Evolutionary conservation across 2,113 vertebrate genomes (phyloP).

Genomic region (Lathamus discolor): DNA sequence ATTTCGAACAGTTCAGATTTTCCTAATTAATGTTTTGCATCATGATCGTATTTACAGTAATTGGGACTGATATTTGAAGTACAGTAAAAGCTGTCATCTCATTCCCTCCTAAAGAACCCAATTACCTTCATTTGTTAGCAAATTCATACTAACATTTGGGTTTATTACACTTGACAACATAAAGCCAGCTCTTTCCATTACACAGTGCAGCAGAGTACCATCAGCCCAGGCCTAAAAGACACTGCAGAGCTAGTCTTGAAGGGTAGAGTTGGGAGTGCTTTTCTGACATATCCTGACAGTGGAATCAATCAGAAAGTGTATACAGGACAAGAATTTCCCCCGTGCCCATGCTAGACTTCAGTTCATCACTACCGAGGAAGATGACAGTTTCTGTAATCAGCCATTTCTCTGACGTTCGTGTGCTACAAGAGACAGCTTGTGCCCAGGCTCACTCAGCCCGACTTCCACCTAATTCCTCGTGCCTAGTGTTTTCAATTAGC

Average conservation of each 20-base stretch:
- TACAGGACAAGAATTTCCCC: neutral
- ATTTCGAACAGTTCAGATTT: conserved; percentile 62
- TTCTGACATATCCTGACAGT: neutral
- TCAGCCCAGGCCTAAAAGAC: neutral
- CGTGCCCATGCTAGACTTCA: neutral
- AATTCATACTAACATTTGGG: conserved; percentile 44
- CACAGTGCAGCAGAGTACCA: neutral
- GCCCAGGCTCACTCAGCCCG: neutral
- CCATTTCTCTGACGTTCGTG: neutral
- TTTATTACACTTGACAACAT: conserved; percentile 39
- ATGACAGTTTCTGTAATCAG: neutral
- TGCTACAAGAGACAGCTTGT: neutral
- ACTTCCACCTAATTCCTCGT: neutral
- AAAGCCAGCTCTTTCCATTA: neutral
- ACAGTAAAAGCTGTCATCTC: conserved; percentile 72
- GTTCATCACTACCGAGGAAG: neutral
- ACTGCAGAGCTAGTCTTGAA: neutral
- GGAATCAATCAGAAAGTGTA: neutral
- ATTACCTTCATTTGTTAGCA: conserved; percentile 70
- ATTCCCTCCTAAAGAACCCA: conserved; percentile 51
- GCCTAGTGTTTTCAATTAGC: conserved; percentile 34
- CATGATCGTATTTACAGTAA: conserved; percentile 71
- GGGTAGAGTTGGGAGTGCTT: neutral
- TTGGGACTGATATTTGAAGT: conserved; percentile 68
- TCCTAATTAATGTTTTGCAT: conserved; percentile 72